A percentile compares a stretch with the other conserved stretches of the same genome.
These are phyloP conservation scores for Muscidifurax raptorellus DNA, from an alignment of 1,140 invertebrate genomes.

Conservation along the genomic window DNA sequence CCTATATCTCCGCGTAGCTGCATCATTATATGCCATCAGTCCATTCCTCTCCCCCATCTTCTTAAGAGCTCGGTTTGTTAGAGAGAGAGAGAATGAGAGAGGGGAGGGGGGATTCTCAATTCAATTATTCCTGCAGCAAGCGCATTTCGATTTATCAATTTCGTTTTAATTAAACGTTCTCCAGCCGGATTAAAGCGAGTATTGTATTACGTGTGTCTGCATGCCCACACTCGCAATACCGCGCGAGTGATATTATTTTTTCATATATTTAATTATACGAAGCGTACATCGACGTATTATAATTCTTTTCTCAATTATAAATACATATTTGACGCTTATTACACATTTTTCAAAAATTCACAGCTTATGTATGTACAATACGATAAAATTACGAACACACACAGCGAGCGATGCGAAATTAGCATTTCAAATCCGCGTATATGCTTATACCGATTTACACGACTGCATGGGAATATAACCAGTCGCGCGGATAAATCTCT, in stretches of 20 bases:
- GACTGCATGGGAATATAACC: background rate
- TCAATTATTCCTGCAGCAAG: slow-evolving; percentile 9
- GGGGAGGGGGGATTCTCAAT: background rate
- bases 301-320: no score
- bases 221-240: no score
- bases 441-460: background rate
- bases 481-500: background rate
- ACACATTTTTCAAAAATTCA: no score
- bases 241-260: no score
- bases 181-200: background rate
- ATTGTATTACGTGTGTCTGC: background rate
- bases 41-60: background rate
- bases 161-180: slow-evolving; percentile 1
- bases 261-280: no score
- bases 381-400: no score
- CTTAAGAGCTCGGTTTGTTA: slow-evolving; percentile 1
- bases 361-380: no score
- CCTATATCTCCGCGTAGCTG: background rate
- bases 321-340: no score
- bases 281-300: no score
- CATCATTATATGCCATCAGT: background rate
- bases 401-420: no score
- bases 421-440: background rate
- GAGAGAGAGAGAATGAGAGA: background rate
- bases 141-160: slow-evolving; percentile 3